A percentile compares a stretch with the other conserved stretches of the same genome.
These are phyloP conservation scores for Dryas iulia DNA, from an alignment of 1,140 invertebrate species.

Conservation along the genomic window DNA sequence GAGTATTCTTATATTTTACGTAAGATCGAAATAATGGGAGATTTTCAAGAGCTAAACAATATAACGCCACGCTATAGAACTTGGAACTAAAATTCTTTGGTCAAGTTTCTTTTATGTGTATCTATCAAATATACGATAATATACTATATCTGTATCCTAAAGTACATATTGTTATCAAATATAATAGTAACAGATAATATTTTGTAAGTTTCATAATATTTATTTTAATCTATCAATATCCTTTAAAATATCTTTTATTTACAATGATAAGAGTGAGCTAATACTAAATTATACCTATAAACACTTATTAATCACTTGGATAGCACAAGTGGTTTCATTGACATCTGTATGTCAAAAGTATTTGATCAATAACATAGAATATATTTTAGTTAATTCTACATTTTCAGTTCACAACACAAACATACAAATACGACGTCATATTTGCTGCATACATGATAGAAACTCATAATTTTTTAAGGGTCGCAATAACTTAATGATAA, in stretches of 20 bases:
- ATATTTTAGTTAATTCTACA: neutral
- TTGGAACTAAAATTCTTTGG: neutral
- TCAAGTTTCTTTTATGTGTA: neutral
- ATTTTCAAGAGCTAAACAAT: no score
- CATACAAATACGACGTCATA: neutral
- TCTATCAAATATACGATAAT: no score
- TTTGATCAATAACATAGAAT: neutral
- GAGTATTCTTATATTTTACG: neutral
- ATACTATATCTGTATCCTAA: neutral
- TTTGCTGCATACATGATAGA: neutral
- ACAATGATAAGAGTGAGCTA: neutral
- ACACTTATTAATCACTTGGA: neutral
- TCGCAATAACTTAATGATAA: neutral
- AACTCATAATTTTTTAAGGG: neutral
- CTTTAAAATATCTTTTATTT: neutral
- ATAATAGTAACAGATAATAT: neutral
- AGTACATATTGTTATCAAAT: neutral
- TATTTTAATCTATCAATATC: neutral
- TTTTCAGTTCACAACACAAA: neutral
- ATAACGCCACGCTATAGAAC: neutral
- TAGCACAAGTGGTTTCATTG: neutral
- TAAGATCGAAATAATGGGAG: neutral
- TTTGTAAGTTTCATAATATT: neutral
- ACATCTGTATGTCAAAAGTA: neutral
- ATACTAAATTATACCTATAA: neutral